Evolutionary conservation across 2,888 invertebrate genomes (phyloP), one percentile per base, ranked within the genome.

Genomic region (Aphodius sticticus): DNA sequence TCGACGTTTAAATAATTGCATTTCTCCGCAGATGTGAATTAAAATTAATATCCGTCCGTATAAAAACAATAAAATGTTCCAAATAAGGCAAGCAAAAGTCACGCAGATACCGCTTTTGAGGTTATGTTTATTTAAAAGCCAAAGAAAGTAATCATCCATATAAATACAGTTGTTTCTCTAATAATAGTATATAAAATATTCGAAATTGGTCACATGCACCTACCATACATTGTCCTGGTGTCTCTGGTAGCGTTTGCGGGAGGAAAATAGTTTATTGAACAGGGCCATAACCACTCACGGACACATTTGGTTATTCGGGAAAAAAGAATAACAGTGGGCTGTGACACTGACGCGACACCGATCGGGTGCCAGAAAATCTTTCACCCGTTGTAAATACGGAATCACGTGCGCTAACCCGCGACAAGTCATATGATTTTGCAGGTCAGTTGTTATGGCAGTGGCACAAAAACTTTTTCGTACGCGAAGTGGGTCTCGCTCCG

Each of bases 201-300:
- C 9, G 12, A 53, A 53, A 53, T 9, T 53, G 26, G 26, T 26
- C 26, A 26, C 26, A 26, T 71, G 36, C 72, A 86, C 86, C 81
- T 88, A 89, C 90, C 89, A 91, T 90, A 90, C 91, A 91, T 83
- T 83, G 76, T 91, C 91, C 90, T 89, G 87, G 87, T 88, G 88
- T 87, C 88, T 90, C 89, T 87, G 83, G 81, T 82, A 83, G 90
- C 91, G 92, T 89, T 92, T 93, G 88, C 87, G 88, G 82, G 92
- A 90, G 86, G 92, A 91, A 90, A 94, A 93, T 85, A 95, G 89
- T 91, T 94, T 94, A 88, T 94, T 93, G 88, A 95, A 92, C 90
- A 95, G 91, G 91, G 94, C 94, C 95, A 95, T 95, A 89, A 90
- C 91, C 88, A 78, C 80, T 81, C 81, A 84, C 79, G 76, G 69